Evolutionary conservation across 2,797 vertebrate species (phyloP).

Genomic region (Sternotherus odoratus): DNA sequence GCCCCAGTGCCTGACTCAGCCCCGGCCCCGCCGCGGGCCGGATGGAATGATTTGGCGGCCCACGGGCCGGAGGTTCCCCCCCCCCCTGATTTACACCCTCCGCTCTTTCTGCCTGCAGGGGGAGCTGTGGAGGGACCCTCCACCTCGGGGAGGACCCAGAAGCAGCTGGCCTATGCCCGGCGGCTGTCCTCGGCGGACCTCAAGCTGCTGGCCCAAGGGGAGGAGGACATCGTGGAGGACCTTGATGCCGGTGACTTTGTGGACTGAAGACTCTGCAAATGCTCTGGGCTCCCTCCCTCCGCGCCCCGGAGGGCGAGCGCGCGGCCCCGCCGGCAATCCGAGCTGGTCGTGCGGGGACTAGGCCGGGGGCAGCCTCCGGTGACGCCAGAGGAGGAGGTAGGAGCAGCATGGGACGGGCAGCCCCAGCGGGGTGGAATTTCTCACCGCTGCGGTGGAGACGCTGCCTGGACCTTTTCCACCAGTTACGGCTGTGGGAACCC

Average conservation of each 20-base stretch:
- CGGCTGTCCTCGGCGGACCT: conserved; percentile 84
- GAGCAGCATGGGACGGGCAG: rapidly evolving
- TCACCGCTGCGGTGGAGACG: rapidly evolving
- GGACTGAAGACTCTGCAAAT: conserved; percentile 77
- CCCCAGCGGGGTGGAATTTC: not conserved
- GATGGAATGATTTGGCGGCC: too few species aligned
- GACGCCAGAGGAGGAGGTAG: not conserved
- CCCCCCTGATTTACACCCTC: conserved; percentile 23
- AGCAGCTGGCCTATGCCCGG: not conserved
- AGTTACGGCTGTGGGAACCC: not conserved
- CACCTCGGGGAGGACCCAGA: not conserved
- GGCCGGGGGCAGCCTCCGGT: too few species aligned
- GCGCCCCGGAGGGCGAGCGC: not conserved
- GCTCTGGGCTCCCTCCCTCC: not conserved
- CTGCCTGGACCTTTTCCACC: not conserved
- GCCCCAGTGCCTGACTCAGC: too few species aligned
- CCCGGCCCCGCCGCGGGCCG: too few species aligned
- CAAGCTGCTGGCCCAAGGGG: conserved; percentile 87
- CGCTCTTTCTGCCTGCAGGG: conserved; percentile 57
- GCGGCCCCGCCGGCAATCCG: too few species aligned
- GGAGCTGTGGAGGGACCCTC: not conserved
- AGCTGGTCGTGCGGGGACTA: too few species aligned
- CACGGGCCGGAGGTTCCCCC: too few species aligned
- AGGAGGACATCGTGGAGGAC: conserved; percentile 91
- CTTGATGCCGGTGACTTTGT: conserved; percentile 87